Base-by-base conservation (phyloP, 2,888 invertebrate genomes). In the Leptarthrus brevirostris region DNA sequence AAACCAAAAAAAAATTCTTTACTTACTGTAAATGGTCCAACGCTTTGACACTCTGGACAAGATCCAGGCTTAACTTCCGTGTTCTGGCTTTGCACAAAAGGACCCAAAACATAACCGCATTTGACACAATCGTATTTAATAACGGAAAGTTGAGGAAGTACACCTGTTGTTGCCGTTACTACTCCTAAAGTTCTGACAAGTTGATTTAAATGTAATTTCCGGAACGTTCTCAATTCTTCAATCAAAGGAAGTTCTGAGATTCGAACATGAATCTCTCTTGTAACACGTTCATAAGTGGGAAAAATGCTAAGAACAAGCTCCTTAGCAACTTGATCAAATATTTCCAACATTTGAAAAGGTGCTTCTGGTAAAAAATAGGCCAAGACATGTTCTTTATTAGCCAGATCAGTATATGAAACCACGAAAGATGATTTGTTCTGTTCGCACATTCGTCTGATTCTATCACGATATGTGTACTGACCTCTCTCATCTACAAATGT, bases 331-430 rank as follows among this genome's bases (percentile, higher is more conserved):
- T 95, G 93, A 84, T 98, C 96, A 83, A 98, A 96, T 77, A 97
- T 96, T 82, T 93, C 92, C n/a, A 98, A 86, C 93, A 98, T 96
- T 86, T 98, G 97, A 77, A 93, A 90, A 0, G 99, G 99, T 0
- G 98, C 98, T 84, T 99, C 98, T 0, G 98, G 98, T 64, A 99
- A 83, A 84, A 99, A 99, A 84, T 96, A 98, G 0, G 98, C 98
- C 56, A 99, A 86, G 0, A 96, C 95, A 83, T 97, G 96, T 82
- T 97, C 97, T 79, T 93, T 91, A 64, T 93, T 89, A 0, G 97
- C 97, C 77, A 99, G 86, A 79, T 93, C 91, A 58, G 95, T 92
- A 85, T 97, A 99, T 80, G 98, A 97, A 0, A 99, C 94, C 53
- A 93, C 92, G 82, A 98, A 92, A 66, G 96, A 96, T 0, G 94